phyloP scores from a whole-genome alignment of 2,113 vertebrate genomes.

The Australoheros scitulus region DNA sequence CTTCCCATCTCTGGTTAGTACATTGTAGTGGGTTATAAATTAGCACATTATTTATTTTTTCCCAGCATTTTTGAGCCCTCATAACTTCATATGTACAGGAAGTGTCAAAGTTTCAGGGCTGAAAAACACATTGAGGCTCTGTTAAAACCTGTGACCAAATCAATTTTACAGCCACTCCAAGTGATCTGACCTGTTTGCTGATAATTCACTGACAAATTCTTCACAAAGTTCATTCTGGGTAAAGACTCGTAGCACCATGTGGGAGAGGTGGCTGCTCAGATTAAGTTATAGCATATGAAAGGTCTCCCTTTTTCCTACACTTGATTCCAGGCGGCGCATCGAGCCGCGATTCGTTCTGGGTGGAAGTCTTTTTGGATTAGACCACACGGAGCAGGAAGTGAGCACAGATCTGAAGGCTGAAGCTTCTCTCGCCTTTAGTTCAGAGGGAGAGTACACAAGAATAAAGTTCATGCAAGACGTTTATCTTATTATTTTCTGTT shows the following conservation, averaged over 20 bases:
- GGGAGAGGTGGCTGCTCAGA: background rate
- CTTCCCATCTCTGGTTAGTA: too few relatives aligned
- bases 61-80: too few relatives aligned
- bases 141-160: background rate
- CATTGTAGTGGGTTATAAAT: too few relatives aligned
- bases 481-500: conserved; percentile 2
- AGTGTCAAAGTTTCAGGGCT: background rate
- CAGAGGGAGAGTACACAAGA: conserved; percentile 10
- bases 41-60: too few relatives aligned
- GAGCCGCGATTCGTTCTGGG: background rate
- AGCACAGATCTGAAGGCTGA: background rate
- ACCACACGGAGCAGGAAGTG: background rate
- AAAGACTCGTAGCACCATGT: background rate
- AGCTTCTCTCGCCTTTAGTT: background rate
- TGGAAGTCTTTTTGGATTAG: background rate
- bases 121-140: background rate
- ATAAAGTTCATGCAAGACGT: conserved; percentile 37
- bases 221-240: background rate
- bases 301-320: background rate
- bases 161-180: background rate
- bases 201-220: background rate
- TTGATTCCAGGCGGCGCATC: background rate
- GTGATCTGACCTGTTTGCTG: background rate
- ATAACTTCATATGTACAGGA: too few relatives aligned
- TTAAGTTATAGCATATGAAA: background rate